phyloP scores from a whole-genome alignment of 2,113 vertebrate species.

The Ammodytes dubius region DNA sequence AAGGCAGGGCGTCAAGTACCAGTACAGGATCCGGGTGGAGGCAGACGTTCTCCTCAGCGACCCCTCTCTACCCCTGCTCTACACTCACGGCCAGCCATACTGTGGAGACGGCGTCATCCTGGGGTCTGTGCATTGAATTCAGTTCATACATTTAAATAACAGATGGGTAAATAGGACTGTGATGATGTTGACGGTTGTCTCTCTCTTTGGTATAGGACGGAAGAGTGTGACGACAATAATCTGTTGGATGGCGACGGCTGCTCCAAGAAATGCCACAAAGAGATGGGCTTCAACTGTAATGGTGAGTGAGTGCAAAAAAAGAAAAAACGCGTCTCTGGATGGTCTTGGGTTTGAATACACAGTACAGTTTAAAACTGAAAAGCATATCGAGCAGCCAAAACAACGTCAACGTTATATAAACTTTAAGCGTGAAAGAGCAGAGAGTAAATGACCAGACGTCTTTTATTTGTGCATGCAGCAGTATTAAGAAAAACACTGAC shows the following conservation, averaged over 20 bases:
- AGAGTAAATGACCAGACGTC: conserved; percentile 29
- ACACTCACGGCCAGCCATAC: conserved; percentile 88
- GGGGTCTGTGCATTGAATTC: conserved; percentile 79
- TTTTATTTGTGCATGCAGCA: conserved; percentile 48
- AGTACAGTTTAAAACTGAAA: neutral
- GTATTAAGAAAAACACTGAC: conserved; percentile 33
- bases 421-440: conserved; percentile 25
- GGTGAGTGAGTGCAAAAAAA: conserved; percentile 85
- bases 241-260: conserved; percentile 93
- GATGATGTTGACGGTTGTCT: conserved; percentile 14
- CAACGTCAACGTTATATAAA: conserved; percentile 21
- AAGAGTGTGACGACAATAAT: conserved; percentile 94
- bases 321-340: neutral
- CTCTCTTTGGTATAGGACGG: conserved; percentile 80
- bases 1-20: conserved; percentile 84
- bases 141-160: neutral
- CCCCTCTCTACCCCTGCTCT: conserved; percentile 87
- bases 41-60: conserved; percentile 86
- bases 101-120: conserved; percentile 92
- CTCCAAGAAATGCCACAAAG: conserved; percentile 90
- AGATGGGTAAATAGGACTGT: neutral
- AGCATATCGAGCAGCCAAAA: neutral
- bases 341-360: neutral
- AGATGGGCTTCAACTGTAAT: conserved; percentile 89
- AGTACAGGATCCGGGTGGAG: conserved; percentile 90